phyloP scores from a whole-genome alignment of 2,888 invertebrate species.

The Ornithoptera priamus region DNA sequence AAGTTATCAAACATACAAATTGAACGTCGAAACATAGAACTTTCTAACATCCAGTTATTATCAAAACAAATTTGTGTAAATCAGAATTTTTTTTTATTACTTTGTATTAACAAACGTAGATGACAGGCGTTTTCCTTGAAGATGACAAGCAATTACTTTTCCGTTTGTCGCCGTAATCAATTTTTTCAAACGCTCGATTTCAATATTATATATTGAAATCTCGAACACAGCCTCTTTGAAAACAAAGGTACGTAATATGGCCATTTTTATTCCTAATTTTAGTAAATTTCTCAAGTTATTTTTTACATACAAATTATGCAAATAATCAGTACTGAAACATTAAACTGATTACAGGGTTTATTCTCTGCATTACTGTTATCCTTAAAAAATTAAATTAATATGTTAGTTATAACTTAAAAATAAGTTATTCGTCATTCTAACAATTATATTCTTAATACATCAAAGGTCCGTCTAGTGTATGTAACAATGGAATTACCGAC shows the following conservation, averaged over 20 bases:
- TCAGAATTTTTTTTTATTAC: background rate
- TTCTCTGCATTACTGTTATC: too few species aligned
- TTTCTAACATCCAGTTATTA: too few species aligned
- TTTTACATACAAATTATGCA: too few species aligned
- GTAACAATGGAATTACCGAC: conserved; percentile 56
- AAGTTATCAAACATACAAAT: background rate
- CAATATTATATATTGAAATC: background rate
- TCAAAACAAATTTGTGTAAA: background rate
- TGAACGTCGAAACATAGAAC: too few species aligned
- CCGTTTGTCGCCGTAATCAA: background rate
- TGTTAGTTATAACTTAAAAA: too few species aligned
- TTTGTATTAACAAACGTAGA: background rate
- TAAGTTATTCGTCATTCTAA: too few species aligned
- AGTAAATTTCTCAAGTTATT: too few species aligned
- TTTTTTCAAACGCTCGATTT: background rate
- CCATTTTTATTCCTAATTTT: too few species aligned
- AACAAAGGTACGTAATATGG: background rate
- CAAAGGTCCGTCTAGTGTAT: too few species aligned
- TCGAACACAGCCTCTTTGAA: background rate
- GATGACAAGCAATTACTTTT: background rate
- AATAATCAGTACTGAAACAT: too few species aligned
- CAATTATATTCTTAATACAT: background rate
- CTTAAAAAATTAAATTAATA: too few species aligned
- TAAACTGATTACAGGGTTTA: too few species aligned
- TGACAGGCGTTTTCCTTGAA: background rate